Percentiles rank a stretch among this genome's conserved stretches.
These are phyloP conservation scores for Acipenser oxyrinchus DNA, from an alignment of 2,797 vertebrate genomes.

Conservation along the genomic window DNA sequence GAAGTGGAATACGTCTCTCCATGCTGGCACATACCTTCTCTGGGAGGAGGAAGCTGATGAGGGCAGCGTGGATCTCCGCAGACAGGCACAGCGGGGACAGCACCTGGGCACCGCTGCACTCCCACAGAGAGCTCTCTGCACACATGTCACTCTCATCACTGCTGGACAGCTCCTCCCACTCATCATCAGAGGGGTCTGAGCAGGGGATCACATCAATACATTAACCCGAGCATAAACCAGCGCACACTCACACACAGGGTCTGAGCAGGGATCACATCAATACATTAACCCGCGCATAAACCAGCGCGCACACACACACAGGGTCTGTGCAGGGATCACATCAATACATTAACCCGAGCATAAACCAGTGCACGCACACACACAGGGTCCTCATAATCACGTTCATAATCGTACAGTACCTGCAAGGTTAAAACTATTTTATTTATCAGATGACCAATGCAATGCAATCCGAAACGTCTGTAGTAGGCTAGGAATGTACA, in stretches of 20 bases:
- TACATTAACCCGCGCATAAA: constrained; percentile 5
- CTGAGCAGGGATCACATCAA: not conserved
- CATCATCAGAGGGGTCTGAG: constrained; percentile 82
- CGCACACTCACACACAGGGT: not conserved
- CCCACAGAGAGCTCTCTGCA: constrained; percentile 60
- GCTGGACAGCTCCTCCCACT: constrained; percentile 93
- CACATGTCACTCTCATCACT: constrained; percentile 85
- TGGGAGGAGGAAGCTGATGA: constrained; percentile 77
- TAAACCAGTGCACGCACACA: not conserved
- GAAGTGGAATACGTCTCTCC: not conserved
- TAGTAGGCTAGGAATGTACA: no score
- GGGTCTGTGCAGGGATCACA: not conserved
- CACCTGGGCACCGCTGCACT: constrained; percentile 58
- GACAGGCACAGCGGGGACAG: constrained; percentile 86
- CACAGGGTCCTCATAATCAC: not conserved
- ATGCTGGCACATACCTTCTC: constrained; percentile 66
- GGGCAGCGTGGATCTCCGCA: constrained; percentile 74
- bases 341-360: constrained; percentile 4
- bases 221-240: constrained; percentile 6
- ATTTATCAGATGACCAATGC: no score
- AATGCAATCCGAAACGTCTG: no score
- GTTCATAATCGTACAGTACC: no score
- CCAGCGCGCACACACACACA: not conserved
- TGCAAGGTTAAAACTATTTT: no score
- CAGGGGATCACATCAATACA: constrained; percentile 7